phyloP scores from a whole-genome alignment of 2,797 vertebrate genomes.

The Peromyscus aztecus region DNA sequence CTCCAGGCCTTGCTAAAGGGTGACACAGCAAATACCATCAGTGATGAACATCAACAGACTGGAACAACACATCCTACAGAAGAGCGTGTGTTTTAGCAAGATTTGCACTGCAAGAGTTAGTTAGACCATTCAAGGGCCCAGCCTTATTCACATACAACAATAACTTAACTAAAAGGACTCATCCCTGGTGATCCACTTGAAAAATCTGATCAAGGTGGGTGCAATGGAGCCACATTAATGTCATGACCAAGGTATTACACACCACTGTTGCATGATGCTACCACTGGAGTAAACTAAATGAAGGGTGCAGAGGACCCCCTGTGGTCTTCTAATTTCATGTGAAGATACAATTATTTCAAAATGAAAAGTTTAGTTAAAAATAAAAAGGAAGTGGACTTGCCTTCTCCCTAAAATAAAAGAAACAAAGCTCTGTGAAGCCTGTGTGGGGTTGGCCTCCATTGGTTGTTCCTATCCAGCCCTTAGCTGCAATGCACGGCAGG shows the following conservation, averaged over 20 bases:
- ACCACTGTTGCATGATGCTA: not conserved
- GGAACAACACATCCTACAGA: not conserved
- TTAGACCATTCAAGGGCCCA: not conserved
- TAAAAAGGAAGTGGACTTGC: not conserved
- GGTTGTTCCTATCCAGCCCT: not conserved
- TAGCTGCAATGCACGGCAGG: not conserved
- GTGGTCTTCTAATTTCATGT: not conserved
- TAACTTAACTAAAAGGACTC: not conserved
- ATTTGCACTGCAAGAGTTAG: not conserved
- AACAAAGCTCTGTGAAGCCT: not conserved
- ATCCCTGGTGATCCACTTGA: not conserved
- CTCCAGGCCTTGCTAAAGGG: not conserved
- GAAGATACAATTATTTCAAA: not conserved
- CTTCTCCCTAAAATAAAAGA: not conserved
- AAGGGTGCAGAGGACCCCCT: not conserved
- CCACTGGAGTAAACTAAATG: not conserved
- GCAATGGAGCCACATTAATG: too few relatives aligned
- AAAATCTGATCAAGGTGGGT: not conserved
- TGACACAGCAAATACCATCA: not conserved
- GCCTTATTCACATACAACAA: not conserved
- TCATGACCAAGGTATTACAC: not conserved
- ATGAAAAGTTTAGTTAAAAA: not conserved
- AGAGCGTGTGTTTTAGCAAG: not conserved
- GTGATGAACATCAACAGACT: not conserved
- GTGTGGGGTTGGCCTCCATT: not conserved